Evolutionary conservation across 1,140 invertebrate species (phyloP).

Genomic region (Ephestia elutella): DNA sequence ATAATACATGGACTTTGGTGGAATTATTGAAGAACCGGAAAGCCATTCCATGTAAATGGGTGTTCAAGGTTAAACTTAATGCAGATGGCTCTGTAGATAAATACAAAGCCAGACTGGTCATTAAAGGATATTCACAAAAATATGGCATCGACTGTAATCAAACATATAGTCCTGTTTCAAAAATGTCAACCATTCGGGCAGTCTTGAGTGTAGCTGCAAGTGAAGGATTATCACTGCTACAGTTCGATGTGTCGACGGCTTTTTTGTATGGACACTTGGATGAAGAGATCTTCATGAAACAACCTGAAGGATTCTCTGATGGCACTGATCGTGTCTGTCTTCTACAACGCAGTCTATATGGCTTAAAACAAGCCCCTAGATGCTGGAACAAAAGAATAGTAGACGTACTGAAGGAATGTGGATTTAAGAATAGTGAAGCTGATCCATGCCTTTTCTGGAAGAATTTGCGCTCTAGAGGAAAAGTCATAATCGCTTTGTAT

Average conservation of each 20-base stretch:
- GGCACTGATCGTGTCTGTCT: no score
- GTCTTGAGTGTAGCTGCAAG: not conserved
- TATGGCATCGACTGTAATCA: not conserved
- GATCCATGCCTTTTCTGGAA: no score
- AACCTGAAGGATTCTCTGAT: slow-evolving; percentile 5
- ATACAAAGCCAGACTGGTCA: not conserved
- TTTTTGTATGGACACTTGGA: not conserved
- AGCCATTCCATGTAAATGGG: not conserved
- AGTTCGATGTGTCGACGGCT: slow-evolving; percentile 8
- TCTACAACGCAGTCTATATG: no score
- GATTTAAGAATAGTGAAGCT: no score
- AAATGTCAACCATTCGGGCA: not conserved
- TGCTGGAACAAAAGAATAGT: no score
- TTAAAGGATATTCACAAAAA: not conserved
- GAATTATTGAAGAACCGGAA: not conserved
- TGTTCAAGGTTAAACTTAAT: no score
- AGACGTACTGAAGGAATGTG: no score
- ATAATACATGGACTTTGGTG: no score
- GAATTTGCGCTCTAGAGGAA: no score
- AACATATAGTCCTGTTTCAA: slow-evolving; percentile 1
- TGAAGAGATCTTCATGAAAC: slow-evolving; percentile 11
- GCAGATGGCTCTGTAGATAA: not conserved
- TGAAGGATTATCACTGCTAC: not conserved
- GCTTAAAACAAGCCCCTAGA: no score
- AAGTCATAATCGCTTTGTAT: no score